A percentile compares a stretch with the other conserved stretches of the same genome.
phyloP scores from a whole-genome alignment of 1,140 invertebrate species.

The Conus betulinus region DNA sequence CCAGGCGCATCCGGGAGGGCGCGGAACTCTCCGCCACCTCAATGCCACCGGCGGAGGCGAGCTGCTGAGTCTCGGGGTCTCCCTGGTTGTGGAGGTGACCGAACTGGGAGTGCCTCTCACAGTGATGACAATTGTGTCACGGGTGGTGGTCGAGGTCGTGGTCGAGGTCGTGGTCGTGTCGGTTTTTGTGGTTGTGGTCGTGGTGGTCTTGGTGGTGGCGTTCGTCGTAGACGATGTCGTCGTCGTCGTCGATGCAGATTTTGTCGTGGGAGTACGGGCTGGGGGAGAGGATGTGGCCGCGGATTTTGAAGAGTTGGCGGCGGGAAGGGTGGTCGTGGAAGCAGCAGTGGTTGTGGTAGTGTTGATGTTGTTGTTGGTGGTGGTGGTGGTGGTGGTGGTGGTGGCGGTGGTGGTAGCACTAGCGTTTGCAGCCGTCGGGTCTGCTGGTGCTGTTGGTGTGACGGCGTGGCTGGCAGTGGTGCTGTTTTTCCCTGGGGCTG shows the following conservation, averaged over 20 bases:
- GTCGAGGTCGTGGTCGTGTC: not conserved
- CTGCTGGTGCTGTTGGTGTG: not conserved
- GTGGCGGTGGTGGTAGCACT: not conserved
- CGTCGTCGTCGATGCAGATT: not conserved
- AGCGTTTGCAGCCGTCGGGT: too few species aligned
- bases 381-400: not conserved
- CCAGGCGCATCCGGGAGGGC: not conserved
- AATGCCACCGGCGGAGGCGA: not conserved
- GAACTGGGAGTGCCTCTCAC: not conserved
- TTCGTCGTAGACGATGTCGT: not conserved
- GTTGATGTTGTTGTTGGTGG: not conserved
- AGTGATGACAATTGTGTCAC: not conserved
- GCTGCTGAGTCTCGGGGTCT: too few species aligned
- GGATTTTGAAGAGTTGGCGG: not conserved
- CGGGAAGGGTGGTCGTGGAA: not conserved
- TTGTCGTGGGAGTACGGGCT: not conserved
- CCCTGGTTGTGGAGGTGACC: not conserved
- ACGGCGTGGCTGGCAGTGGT: not conserved
- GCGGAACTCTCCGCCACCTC: not conserved
- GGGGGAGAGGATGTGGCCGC: not conserved
- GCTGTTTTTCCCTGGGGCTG: not conserved
- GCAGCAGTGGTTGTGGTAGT: not conserved
- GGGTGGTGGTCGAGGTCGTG: not conserved
- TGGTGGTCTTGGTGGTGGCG: not conserved
- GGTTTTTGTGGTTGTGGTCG: not conserved